A percentile compares a stretch with the other conserved stretches of the same genome.
Conservation (phyloP, 2,888 invertebrate genomes). For the Erebia aethiops region DNA sequence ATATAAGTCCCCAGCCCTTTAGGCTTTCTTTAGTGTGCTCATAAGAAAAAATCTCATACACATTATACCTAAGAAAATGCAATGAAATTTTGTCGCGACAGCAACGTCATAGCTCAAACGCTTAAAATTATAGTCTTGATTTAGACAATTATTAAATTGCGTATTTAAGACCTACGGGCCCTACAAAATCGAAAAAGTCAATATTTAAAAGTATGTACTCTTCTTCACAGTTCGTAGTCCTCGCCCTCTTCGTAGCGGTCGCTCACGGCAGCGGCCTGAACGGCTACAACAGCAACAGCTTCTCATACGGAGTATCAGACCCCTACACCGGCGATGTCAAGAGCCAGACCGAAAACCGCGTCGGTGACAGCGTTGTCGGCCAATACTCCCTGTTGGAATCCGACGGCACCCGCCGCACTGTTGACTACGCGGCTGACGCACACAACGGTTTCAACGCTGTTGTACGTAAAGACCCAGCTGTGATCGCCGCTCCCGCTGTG, state of each 20-base stretch:
- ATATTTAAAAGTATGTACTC: slow-evolving; percentile 29
- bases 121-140: too few species aligned
- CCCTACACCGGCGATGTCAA: slow-evolving; percentile 78
- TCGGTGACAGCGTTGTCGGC: slow-evolving; percentile 75
- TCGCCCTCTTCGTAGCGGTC: slow-evolving; percentile 57
- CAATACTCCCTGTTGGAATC: slow-evolving; percentile 78
- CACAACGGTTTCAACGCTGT: slow-evolving; percentile 80
- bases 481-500: slow-evolving; percentile 46
- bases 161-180: too few species aligned
- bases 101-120: too few species aligned
- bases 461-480: slow-evolving; percentile 72
- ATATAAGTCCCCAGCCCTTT: too few species aligned
- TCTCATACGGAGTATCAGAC: slow-evolving; percentile 79
- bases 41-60: too few species aligned
- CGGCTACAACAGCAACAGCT: slow-evolving; percentile 65
- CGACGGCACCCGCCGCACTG: slow-evolving; percentile 78
- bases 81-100: too few species aligned
- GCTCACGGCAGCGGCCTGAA: slow-evolving; percentile 55
- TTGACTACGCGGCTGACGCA: slow-evolving; percentile 79
- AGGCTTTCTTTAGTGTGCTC: too few species aligned
- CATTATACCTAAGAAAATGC: too few species aligned
- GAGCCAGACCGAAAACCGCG: slow-evolving; percentile 74
- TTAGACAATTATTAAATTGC: too few species aligned
- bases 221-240: slow-evolving; percentile 59
- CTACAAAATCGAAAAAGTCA: not conserved